phyloP scores from a whole-genome alignment of 2,113 vertebrate genomes.

The Antigone vipio region DNA sequence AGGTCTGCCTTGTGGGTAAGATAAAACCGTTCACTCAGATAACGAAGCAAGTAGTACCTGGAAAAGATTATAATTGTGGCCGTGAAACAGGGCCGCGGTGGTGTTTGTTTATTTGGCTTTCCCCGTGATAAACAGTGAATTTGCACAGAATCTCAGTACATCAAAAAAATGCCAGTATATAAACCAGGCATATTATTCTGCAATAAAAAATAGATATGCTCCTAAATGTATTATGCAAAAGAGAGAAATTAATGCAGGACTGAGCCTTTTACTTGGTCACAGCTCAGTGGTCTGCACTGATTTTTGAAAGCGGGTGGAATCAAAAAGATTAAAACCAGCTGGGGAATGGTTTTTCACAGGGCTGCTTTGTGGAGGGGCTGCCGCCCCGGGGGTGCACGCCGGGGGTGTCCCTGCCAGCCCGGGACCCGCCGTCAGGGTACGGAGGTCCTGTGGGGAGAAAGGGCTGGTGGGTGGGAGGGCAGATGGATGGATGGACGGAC shows the following conservation, averaged over 20 bases:
- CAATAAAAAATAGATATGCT: neutral
- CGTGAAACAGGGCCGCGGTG: neutral
- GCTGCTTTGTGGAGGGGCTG: neutral
- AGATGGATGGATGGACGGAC: neutral
- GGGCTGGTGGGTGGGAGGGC: neutral
- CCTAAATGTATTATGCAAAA: constrained; percentile 21
- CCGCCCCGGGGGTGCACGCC: rapidly evolving
- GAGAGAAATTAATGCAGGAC: neutral
- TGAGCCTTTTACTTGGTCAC: neutral
- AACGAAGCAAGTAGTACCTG: neutral
- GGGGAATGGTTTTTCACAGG: neutral
- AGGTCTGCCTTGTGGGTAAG: neutral
- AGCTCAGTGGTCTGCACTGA: neutral
- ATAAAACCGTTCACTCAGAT: neutral
- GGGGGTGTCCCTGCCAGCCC: neutral
- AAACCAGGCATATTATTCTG: neutral
- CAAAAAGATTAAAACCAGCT: rapidly evolving
- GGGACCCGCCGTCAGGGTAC: rapidly evolving
- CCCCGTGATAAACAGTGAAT: neutral
- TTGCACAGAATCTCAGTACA: neutral
- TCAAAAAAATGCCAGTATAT: neutral
- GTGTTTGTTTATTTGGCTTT: neutral
- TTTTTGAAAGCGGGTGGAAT: neutral
- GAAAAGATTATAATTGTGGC: neutral
- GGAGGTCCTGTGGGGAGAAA: neutral